These are phyloP conservation scores for Serripes groenlandicus DNA, from an alignment of 2,888 invertebrate genomes.

Conservation along the genomic window DNA sequence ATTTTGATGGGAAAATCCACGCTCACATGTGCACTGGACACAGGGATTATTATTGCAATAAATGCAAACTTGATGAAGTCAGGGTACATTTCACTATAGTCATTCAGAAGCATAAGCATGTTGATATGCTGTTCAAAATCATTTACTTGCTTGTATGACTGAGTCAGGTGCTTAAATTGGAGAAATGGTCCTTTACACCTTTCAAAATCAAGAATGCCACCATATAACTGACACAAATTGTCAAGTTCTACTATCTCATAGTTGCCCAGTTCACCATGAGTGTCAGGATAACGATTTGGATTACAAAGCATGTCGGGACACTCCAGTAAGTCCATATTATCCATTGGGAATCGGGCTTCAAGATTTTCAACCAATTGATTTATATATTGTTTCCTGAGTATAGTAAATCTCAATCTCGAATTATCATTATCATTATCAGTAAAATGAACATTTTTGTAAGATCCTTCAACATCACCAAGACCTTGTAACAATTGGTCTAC, in stretches of 20 bases:
- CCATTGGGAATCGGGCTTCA: slow-evolving; percentile 29
- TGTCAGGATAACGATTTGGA: slow-evolving; percentile 39
- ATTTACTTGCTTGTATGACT: slow-evolving; percentile 21
- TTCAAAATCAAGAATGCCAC: neutral
- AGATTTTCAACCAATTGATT: slow-evolving; percentile 32
- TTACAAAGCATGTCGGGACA: slow-evolving; percentile 37
- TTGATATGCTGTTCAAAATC: neutral
- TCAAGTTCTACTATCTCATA: slow-evolving; percentile 21
- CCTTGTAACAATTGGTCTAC: slow-evolving; percentile 17
- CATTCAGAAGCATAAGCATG: slow-evolving; percentile 30
- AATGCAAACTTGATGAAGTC: slow-evolving; percentile 20
- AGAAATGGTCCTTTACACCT: slow-evolving; percentile 12
- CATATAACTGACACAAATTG: slow-evolving; percentile 1
- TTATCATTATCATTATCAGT: slow-evolving; percentile 33
- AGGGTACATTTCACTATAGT: slow-evolving; percentile 32
- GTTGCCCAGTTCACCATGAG: neutral
- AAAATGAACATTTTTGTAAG: slow-evolving; percentile 27
- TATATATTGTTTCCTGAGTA: slow-evolving; percentile 14
- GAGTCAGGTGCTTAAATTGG: slow-evolving; percentile 13
- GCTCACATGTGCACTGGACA: slow-evolving; percentile 38
- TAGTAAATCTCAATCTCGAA: slow-evolving; percentile 27
- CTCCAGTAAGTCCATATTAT: slow-evolving; percentile 32
- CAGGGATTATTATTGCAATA: slow-evolving; percentile 24
- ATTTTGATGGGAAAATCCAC: slow-evolving; percentile 40
- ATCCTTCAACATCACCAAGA: slow-evolving; percentile 20